These are phyloP conservation scores for Muscina levida DNA, from an alignment of 2,888 invertebrate species.

Conservation along the genomic window DNA sequence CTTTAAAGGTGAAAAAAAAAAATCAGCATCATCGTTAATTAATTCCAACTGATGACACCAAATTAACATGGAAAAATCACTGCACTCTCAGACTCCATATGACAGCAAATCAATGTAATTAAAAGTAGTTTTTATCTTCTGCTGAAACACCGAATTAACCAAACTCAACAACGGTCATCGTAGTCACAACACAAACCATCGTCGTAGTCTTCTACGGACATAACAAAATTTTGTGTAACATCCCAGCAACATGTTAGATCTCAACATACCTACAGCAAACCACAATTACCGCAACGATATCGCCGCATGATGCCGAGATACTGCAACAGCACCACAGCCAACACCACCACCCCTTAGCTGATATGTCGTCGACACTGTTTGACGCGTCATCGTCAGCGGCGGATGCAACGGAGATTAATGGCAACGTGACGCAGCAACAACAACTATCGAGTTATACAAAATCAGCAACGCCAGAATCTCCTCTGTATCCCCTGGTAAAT, in stretches of 20 bases:
- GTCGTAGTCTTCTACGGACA: neutral
- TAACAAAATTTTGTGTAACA: conserved; percentile 11
- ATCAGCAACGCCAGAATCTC: conserved; percentile 43
- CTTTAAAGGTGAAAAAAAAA: too few species aligned
- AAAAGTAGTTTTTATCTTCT: too few species aligned
- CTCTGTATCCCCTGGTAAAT: conserved; percentile 44
- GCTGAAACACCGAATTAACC: neutral
- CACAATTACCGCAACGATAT: conserved; percentile 44
- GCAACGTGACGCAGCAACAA: conserved; percentile 21
- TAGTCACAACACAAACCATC: neutral
- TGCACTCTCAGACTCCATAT: too few species aligned
- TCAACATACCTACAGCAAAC: conserved; percentile 59
- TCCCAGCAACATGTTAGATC: conserved; percentile 58
- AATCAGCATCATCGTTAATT: too few species aligned
- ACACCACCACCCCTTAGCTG: conserved; percentile 18
- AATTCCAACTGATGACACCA: too few species aligned
- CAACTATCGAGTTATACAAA: conserved; percentile 23
- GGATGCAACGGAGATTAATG: neutral
- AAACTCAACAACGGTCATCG: neutral
- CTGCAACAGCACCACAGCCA: conserved; percentile 14
- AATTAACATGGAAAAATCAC: too few species aligned
- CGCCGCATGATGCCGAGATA: conserved; percentile 44
- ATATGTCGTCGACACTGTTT: conserved; percentile 41
- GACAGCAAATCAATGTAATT: too few species aligned
- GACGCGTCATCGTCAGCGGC: neutral